phyloP scores from a whole-genome alignment of 1,140 invertebrate species.

The Brachionus calyciflorus region DNA sequence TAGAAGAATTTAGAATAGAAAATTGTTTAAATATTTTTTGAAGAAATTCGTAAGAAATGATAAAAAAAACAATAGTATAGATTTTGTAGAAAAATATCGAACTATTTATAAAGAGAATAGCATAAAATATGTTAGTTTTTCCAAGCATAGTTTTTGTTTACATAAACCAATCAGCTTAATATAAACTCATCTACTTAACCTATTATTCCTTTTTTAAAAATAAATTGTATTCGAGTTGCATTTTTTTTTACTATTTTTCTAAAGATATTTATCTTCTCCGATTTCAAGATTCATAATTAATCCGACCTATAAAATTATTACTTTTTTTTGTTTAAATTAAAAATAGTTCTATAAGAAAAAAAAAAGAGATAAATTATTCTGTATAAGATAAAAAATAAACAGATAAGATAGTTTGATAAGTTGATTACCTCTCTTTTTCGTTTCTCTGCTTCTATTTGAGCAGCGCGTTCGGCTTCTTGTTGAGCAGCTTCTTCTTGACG shows the following conservation, averaged over 20 bases:
- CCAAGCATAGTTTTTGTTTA: not conserved
- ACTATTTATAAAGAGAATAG: constrained; percentile 27
- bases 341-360: no score
- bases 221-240: no score
- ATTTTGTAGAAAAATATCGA: not conserved
- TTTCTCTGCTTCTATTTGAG: constrained; percentile 13
- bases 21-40: no score
- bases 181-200: constrained; percentile 20
- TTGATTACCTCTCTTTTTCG: constrained; percentile 28
- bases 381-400: not conserved
- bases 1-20: no score
- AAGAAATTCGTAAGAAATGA: no score
- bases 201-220: constrained; percentile 44
- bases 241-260: no score
- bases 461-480: not conserved
- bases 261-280: not conserved
- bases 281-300: constrained; percentile 18
- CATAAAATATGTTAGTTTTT: not conserved
- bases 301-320: no score
- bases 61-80: not conserved
- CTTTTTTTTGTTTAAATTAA: no score
- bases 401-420: not conserved
- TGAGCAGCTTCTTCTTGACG: constrained; percentile 19
- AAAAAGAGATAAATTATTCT: not conserved
- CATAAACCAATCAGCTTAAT: constrained; percentile 9